phyloP scores from a whole-genome alignment of 2,888 invertebrate genomes.

The Mechanitis messenoides region DNA sequence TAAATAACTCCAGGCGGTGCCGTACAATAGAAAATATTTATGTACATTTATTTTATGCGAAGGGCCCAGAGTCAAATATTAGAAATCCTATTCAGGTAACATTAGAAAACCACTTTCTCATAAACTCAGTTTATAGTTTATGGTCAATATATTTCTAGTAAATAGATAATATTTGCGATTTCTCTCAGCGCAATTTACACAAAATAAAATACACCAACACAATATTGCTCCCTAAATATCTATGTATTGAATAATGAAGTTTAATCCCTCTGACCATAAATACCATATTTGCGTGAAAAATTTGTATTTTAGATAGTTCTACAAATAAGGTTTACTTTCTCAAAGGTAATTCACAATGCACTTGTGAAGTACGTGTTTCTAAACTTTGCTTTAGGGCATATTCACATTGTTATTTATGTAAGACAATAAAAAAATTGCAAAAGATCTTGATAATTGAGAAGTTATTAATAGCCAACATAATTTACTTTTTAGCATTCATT shows the following conservation, averaged over 20 bases:
- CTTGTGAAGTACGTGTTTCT: constrained; percentile 22
- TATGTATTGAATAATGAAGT: background rate
- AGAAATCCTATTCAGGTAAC: constrained; percentile 2
- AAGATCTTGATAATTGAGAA: no score
- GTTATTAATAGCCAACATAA: no score
- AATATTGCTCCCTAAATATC: background rate
- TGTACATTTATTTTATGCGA: background rate
- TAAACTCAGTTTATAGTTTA: constrained; percentile 3
- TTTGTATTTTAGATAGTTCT: background rate
- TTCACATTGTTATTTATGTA: background rate
- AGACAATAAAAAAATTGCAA: no score
- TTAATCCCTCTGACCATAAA: background rate
- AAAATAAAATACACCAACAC: constrained; percentile 8
- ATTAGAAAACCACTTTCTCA: constrained; percentile 5
- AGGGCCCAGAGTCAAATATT: background rate
- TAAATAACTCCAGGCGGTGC: no score
- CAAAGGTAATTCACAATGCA: constrained; percentile 25
- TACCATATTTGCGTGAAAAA: background rate
- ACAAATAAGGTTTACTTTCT: constrained; percentile 27
- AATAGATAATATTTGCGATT: constrained; percentile 12
- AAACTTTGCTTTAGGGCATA: constrained; percentile 10
- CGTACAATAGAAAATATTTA: no score
- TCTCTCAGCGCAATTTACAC: constrained; percentile 17
- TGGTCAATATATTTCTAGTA: constrained; percentile 8
- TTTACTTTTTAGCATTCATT: no score